Percentiles rank a stretch among this genome's conserved stretches.
These are phyloP conservation scores for Anagrus nilaparvatae DNA, from an alignment of 1,140 invertebrate species.

Conservation along the genomic window DNA sequence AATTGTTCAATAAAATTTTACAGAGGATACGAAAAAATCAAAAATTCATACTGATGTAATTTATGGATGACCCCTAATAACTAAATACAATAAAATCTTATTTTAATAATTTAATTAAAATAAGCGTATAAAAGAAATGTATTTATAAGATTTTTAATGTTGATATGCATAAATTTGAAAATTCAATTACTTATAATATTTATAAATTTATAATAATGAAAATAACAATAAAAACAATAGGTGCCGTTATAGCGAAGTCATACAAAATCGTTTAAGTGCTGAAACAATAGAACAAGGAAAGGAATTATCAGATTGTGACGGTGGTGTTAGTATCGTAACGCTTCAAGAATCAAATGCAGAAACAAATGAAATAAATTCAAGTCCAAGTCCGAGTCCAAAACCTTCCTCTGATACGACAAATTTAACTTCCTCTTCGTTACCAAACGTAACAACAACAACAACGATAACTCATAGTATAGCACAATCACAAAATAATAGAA, in stretches of 20 bases:
- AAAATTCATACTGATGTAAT: too few species aligned
- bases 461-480: neutral
- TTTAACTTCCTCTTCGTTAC: slow-evolving; percentile 34
- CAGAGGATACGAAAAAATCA: too few species aligned
- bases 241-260: slow-evolving; percentile 36
- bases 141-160: too few species aligned
- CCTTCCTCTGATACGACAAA: slow-evolving; percentile 34
- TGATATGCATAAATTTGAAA: too few species aligned
- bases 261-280: slow-evolving; percentile 32
- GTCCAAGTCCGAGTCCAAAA: slow-evolving; percentile 34
- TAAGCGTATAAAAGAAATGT: too few species aligned
- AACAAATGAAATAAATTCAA: too few species aligned
- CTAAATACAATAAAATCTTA: too few species aligned
- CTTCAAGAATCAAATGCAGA: slow-evolving; percentile 33
- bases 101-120: too few species aligned
- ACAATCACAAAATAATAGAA: slow-evolving; percentile 28
- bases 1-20: too few species aligned
- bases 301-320: slow-evolving; percentile 29
- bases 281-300: slow-evolving; percentile 21
- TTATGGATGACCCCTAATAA: too few species aligned
- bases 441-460: slow-evolving; percentile 20
- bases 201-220: too few species aligned
- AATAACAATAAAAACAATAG: slow-evolving; percentile 26
- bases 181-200: too few species aligned
- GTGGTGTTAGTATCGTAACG: slow-evolving; percentile 27